Base-by-base conservation (phyloP, 1,140 invertebrate genomes). In the Oryctes rhinoceros region DNA sequence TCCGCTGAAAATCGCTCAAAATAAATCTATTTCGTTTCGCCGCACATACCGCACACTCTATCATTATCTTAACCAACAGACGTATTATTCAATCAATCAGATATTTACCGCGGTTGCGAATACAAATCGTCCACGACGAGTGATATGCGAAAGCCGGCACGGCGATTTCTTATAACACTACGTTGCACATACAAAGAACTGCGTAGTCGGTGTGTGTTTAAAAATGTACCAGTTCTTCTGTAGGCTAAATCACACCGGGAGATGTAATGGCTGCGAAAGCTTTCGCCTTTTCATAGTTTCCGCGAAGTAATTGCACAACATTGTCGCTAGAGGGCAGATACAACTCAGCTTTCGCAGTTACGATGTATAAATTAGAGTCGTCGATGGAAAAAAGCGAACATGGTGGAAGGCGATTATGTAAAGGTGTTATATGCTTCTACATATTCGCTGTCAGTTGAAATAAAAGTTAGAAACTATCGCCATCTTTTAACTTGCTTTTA, bases 61-160 rank as follows among this genome's bases (percentile, higher is more conserved):
- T 71, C 24, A 71, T 71, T 71, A 71, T 71, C 65, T 71, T 37
- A 30, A 71, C 65, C 65, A 30, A 24, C 65, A 24, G 24, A 71
- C 65, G 15, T 71, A 71, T 71, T 71, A 71, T 35, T 35, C 65
- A 20, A 24, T 71, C 65, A 71, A 71, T 71, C 65, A 71, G 35
- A 37, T 59, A 59, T 59, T 15, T n/a, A n/a, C 53, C 18, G 24
- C 65, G 24, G 24, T 71, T 71, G 35, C 24, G 24, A 35, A 37
- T 59, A 59, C n/a, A 59, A 59, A 59, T 18, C n/a, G 15, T 59
- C 53, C 1, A 59, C 13, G 49, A 4, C 4, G n/a, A 53, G 13
- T 15, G n/a, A 15, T 15, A 53, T 53, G 4, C n/a, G n/a, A 53
- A 53, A 15, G 0, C 49, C 5, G 3, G 5, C 39, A 3, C 39